These are phyloP conservation scores for Resseliella maxima DNA, from an alignment of 2,888 invertebrate species.

Conservation along the genomic window DNA sequence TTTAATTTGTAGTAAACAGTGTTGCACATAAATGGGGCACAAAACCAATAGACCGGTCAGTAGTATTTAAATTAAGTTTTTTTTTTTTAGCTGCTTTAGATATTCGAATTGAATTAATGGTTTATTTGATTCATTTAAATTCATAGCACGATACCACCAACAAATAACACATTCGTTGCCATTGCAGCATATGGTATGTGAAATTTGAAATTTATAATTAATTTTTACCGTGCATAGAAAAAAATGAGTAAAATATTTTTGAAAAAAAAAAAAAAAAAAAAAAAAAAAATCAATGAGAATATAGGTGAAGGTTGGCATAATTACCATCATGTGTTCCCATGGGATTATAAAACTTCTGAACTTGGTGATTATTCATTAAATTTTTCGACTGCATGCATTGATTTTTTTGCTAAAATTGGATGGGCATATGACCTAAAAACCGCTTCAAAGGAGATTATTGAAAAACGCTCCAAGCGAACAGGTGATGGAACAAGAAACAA, in stretches of 20 bases:
- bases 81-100: neutral
- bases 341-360: slow-evolving; percentile 83
- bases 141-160: slow-evolving; percentile 20
- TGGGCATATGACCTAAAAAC: slow-evolving; percentile 88
- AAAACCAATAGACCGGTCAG: slow-evolving; percentile 87
- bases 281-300: too few species aligned
- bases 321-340: slow-evolving; percentile 89
- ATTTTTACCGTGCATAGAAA: slow-evolving; percentile 81
- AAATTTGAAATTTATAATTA: slow-evolving; percentile 69
- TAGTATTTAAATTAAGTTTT: neutral
- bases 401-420: slow-evolving; percentile 78
- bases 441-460: slow-evolving; percentile 77
- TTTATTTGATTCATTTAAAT: neutral
- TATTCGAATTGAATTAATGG: neutral
- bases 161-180: slow-evolving; percentile 67
- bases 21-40: slow-evolving; percentile 93
- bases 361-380: slow-evolving; percentile 76
- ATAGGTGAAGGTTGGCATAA: slow-evolving; percentile 87
- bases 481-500: slow-evolving; percentile 76
- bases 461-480: slow-evolving; percentile 76
- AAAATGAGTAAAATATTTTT: slow-evolving; percentile 73
- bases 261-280: too few species aligned
- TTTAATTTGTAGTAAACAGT: slow-evolving; percentile 74
- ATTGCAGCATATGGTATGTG: neutral
- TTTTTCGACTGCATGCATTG: slow-evolving; percentile 74